Evolutionary conservation across 2,888 invertebrate genomes (phyloP), one percentile per base, ranked within the genome.

Genomic region (Automeris io): DNA sequence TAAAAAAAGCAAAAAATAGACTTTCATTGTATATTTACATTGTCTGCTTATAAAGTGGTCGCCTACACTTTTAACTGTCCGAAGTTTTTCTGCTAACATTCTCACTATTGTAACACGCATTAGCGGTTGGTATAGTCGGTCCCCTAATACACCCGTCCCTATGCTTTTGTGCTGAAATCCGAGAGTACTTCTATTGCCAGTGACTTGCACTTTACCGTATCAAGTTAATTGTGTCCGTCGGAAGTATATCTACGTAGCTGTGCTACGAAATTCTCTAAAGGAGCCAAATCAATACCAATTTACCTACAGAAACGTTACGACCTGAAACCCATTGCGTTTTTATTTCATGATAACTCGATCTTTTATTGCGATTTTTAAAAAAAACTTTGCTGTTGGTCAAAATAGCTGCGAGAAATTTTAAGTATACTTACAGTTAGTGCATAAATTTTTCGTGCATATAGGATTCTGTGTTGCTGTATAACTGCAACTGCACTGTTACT

Each of bases 141-240:
- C 59, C 65, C 62, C 62, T 69, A 68, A 65, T 68, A 46, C 46
- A 55, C 57, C 67, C 62, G 61, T 54, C 70, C 61, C 63, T 60
- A 50, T 58, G 64, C 65, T 63, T 74, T 79, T 79, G 73, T 73
- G 65, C 67, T 70, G 72, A 78, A 81, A 79, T 71, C 75, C 66
- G 69, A 76, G 65, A 66, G 61, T 65, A 60, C 65, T 65, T 62
- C 70, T 74, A 77, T 79, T 79, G 74, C 70, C 62, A 62, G 64
- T 83, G 85, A 85, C 83, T 83, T 76, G 80, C 81, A 70, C 52
- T 75, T 81, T 63, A 57, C 58, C 58, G 65, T 62, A 61, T 61
- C 61, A 57, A 73, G 74, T 76, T 79, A 80, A 82, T 82, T 80
- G 69, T 75, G 76, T 71, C 64, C 61, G 61, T 58, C 44, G 39